phyloP scores from a whole-genome alignment of 2,888 invertebrate genomes.

The Spialia ferax region DNA sequence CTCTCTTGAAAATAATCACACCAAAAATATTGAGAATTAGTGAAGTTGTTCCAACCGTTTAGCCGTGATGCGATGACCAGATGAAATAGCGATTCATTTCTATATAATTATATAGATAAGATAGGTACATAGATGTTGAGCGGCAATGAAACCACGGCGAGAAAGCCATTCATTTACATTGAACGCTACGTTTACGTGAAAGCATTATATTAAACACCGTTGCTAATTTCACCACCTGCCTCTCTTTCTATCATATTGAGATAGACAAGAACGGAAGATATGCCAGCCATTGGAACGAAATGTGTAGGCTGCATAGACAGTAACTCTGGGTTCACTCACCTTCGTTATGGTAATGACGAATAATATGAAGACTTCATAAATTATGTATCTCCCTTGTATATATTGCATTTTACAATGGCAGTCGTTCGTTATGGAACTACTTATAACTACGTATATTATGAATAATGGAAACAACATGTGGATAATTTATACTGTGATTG shows the following conservation, averaged over 20 bases:
- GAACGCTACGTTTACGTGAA: conserved; percentile 42
- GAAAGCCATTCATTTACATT: conserved; percentile 39
- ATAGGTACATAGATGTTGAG: conserved; percentile 15
- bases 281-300: conserved; percentile 49
- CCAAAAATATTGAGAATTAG: too few relatives aligned
- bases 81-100: too few relatives aligned
- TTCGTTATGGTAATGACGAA: conserved; percentile 38
- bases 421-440: background rate
- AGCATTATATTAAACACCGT: conserved; percentile 45
- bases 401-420: background rate
- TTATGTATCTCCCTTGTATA: conserved; percentile 16
- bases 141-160: conserved; percentile 23
- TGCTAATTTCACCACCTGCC: conserved; percentile 47
- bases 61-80: too few relatives aligned
- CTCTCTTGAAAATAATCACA: too few relatives aligned
- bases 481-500: too few relatives aligned
- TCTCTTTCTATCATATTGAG: conserved; percentile 32
- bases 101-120: too few relatives aligned
- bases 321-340: conserved; percentile 47
- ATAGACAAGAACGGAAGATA: conserved; percentile 38
- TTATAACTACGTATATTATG: background rate
- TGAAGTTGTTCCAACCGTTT: too few relatives aligned
- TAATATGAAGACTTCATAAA: conserved; percentile 37
- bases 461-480: background rate
- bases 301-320: conserved; percentile 45